Evolutionary conservation across 2,888 invertebrate species (phyloP), one percentile per base, ranked within the genome.

Genomic region (Drosophila sordidula): DNA sequence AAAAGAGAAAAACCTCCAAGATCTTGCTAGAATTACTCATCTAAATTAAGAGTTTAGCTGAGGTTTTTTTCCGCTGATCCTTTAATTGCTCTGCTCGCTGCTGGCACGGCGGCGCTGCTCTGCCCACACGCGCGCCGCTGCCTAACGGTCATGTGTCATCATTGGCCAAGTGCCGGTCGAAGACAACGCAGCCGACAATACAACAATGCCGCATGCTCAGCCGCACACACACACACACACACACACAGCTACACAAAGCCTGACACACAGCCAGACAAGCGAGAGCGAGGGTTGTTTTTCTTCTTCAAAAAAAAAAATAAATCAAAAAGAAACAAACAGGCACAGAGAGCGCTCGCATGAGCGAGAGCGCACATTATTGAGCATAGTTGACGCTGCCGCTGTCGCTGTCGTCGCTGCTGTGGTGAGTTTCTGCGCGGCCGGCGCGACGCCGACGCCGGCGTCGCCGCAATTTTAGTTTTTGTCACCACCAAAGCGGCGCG

Each of bases 81-180:
- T 12, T 34, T 34, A 34, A 34, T 34, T 34, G 12, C 34, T 34
- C 11, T 11, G 11, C 3, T 29, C 2, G 26, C 29, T 11, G 25
- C 14, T 14, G 14, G 14, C 51, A 45, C 14, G 9, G 14, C 26
- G 14, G 32, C 36, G 38, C 36, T 39, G 54, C 55, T 16, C 38
- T 29, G 38, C 45, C 6, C 41, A 29, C 32, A n/a, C 36, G n/a
- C 18, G 38, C 71, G 16, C 18, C 45, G 54, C 70, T 63, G 64
- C 44, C 52, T 56, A 42, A 52, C 78, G 61, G 59, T 72, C 75
- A 68, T 75, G 59, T 75, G 70, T 61, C 63, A 67, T 75, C 71
- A 75, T 75, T 70, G 76, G 76, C 76, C 71, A 75, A 70, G 65
- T 86, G 73, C 47, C 64, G 69, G 65, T 55, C 63, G 70, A 64